Percentiles rank a stretch among this genome's conserved stretches.
Evolutionary conservation across 37 sponge, comb jelly and placozoan genomes (phyloP).

Genomic region (Lycopodina hypogea): DNA sequence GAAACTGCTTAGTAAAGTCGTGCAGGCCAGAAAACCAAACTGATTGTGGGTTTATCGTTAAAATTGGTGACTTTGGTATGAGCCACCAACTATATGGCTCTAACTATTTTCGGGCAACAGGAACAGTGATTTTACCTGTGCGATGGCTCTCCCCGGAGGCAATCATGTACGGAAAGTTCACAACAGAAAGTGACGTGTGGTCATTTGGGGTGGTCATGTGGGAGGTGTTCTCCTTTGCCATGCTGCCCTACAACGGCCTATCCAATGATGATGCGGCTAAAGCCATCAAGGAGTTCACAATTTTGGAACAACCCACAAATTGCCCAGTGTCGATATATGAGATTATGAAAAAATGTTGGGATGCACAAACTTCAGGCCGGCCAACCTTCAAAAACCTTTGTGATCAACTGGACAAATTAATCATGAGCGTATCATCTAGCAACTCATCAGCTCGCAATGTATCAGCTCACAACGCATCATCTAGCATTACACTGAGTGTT

Average conservation of each 20-base stretch:
- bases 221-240: slow-evolving; percentile 86
- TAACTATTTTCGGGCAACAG: slow-evolving; percentile 73
- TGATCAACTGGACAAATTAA: neutral
- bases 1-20: slow-evolving; percentile 71
- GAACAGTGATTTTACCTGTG: slow-evolving; percentile 68
- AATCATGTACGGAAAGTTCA: slow-evolving; percentile 78
- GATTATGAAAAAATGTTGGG: slow-evolving; percentile 77
- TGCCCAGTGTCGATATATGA: slow-evolving; percentile 64
- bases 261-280: slow-evolving; percentile 77
- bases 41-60: slow-evolving; percentile 46
- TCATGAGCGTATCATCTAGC: neutral
- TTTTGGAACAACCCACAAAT: slow-evolving; percentile 45
- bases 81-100: slow-evolving; percentile 68
- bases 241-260: slow-evolving; percentile 80
- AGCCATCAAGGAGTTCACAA: slow-evolving; percentile 34
- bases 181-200: slow-evolving; percentile 79
- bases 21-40: neutral
- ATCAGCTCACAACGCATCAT: too few relatives aligned
- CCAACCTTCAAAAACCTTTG: slow-evolving; percentile 59
- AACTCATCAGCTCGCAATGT: neutral
- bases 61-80: slow-evolving; percentile 90
- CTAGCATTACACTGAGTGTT: too few relatives aligned
- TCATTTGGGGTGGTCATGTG: slow-evolving; percentile 89
- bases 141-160: slow-evolving; percentile 90
- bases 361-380: slow-evolving; percentile 14